phyloP scores from a whole-genome alignment of 2,113 vertebrate species.

The Guaruba guarouba region DNA sequence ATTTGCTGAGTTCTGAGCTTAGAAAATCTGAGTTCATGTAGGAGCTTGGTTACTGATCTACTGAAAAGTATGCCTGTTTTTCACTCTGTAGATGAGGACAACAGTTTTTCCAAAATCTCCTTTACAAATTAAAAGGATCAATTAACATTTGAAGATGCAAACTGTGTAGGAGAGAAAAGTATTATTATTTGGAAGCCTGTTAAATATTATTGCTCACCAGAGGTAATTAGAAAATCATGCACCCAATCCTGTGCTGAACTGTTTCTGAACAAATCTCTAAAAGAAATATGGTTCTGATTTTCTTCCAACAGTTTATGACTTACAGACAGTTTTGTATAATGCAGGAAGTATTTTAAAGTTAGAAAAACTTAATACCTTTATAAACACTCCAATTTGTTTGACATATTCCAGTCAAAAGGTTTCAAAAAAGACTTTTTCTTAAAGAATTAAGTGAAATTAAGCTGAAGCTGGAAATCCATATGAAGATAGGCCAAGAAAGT shows the following conservation, averaged over 20 bases:
- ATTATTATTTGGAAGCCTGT: background rate
- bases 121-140: background rate
- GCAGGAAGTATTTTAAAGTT: background rate
- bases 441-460: background rate
- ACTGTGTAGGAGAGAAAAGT: background rate
- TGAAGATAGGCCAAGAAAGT: no score
- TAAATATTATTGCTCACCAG: slow-evolving; percentile 9
- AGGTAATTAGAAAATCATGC: background rate
- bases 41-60: background rate
- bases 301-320: background rate
- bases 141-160: slow-evolving; percentile 29
- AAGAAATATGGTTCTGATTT: background rate
- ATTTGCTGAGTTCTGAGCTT: background rate
- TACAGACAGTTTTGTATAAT: background rate
- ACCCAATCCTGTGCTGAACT: background rate
- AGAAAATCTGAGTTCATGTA: background rate
- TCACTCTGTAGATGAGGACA: background rate
- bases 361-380: background rate
- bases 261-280: slow-evolving; percentile 1
- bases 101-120: background rate
- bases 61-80: background rate
- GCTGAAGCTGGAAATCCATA: background rate
- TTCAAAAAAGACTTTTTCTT: background rate
- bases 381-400: background rate
- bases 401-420: background rate